These are phyloP conservation scores for Saturnia pavonia DNA, from an alignment of 2,888 invertebrate species.

Conservation along the genomic window DNA sequence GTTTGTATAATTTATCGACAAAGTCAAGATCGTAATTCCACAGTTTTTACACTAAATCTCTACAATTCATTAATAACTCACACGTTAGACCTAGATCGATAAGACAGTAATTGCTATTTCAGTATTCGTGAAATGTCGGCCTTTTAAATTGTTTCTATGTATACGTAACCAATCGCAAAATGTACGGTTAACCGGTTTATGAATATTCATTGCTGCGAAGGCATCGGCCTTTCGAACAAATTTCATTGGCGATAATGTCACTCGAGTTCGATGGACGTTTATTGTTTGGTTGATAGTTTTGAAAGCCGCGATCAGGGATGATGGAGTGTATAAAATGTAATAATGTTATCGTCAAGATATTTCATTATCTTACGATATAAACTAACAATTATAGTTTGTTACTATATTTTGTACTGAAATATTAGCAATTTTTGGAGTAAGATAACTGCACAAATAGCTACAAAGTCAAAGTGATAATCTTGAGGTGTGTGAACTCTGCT, in stretches of 20 bases:
- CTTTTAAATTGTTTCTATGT: not conserved
- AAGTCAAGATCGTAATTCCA: no score
- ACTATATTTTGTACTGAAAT: no score
- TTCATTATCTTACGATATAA: not conserved
- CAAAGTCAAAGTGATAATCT: not conserved
- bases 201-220: slow-evolving; percentile 9
- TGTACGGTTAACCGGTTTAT: not conserved
- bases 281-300: slow-evolving; percentile 9
- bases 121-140: not conserved
- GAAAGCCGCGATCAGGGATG: not conserved
- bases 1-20: no score
- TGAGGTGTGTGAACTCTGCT: not conserved
- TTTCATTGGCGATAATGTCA: slow-evolving; percentile 12
- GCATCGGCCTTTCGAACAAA: slow-evolving; percentile 5
- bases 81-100: not conserved
- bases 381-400: not conserved
- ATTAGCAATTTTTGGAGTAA: not conserved
- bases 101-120: not conserved
- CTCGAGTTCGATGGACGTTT: slow-evolving; percentile 13
- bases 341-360: not conserved
- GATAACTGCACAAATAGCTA: not conserved
- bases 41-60: no score
- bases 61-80: not conserved
- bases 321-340: not conserved
- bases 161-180: not conserved